Conservation (phyloP, 92 coral and sea anemone genomes). For the Plumapathes pennacea region DNA sequence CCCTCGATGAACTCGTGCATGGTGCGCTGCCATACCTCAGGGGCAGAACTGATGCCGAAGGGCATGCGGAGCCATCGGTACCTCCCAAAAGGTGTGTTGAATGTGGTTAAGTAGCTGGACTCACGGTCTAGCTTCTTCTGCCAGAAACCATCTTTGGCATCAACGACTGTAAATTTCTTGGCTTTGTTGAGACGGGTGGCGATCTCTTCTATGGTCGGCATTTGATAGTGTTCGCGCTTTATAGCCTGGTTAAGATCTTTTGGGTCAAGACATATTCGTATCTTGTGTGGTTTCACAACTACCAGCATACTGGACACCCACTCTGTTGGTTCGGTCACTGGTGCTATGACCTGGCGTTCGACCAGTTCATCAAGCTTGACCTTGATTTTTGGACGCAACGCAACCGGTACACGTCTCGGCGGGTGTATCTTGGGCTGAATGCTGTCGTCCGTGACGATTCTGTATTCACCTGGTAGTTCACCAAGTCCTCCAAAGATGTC, state of each 20-base stretch:
- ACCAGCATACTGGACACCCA: conserved; percentile 50
- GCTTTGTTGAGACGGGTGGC: conserved; percentile 34
- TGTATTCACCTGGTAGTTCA: no score
- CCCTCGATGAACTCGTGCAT: conserved; percentile 42
- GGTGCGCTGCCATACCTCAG: conserved; percentile 36
- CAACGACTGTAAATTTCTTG: conserved; percentile 40
- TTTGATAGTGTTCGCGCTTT: conserved; percentile 39
- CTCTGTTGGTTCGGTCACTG: conserved; percentile 25
- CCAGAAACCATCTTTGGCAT: conserved; percentile 44
- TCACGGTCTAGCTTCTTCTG: conserved; percentile 44
- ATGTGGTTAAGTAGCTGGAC: conserved; percentile 48
- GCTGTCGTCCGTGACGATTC: no score
- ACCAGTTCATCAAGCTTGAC: no score
- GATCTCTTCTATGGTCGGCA: conserved; percentile 40
- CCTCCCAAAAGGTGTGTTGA: conserved; percentile 44
- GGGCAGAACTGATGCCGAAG: conserved; percentile 39
- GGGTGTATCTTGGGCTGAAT: no score
- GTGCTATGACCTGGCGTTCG: no score
- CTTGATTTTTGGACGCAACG: no score
- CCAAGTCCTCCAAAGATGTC: no score
- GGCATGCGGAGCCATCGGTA: conserved; percentile 39
- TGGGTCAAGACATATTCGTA: no score
- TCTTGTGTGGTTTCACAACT: conserved; percentile 34
- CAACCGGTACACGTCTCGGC: no score
- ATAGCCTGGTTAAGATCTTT: no score